Percentiles rank a stretch among this genome's conserved stretches.
These are phyloP conservation scores for Apostichopus japonicus DNA, from an alignment of 35 echinoderm and acorn worm genomes.

Conservation along the genomic window DNA sequence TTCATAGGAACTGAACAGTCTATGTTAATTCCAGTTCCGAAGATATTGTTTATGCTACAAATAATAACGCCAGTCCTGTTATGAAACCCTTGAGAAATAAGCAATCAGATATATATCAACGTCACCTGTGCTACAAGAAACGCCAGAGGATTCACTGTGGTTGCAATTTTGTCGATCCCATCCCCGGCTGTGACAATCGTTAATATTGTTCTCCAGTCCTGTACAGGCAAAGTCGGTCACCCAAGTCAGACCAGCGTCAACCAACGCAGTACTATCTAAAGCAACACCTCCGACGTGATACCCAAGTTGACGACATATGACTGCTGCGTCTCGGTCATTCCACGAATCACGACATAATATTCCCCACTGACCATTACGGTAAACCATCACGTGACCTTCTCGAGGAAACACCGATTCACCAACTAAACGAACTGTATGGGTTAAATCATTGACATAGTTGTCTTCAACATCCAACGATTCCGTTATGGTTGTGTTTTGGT, in stretches of 20 bases:
- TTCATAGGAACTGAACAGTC: too few relatives aligned
- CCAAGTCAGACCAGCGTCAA: slow-evolving; percentile 1
- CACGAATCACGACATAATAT: neutral
- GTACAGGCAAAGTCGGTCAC: slow-evolving; percentile 46
- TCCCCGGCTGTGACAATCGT: neutral
- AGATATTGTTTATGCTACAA: too few relatives aligned
- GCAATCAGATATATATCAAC: too few relatives aligned
- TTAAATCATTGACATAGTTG: too few relatives aligned
- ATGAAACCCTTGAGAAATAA: too few relatives aligned
- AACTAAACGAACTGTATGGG: neutral
- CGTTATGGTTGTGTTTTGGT: too few relatives aligned
- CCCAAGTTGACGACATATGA: slow-evolving; percentile 36
- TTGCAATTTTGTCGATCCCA: slow-evolving; percentile 20
- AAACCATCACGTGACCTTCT: neutral
- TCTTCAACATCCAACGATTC: too few relatives aligned
- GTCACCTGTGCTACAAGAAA: neutral
- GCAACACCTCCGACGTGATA: neutral
- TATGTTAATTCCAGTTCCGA: too few relatives aligned
- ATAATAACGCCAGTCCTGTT: too few relatives aligned
- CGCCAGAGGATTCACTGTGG: neutral
- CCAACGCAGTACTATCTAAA: neutral
- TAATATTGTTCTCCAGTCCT: slow-evolving; percentile 16
- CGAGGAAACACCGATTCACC: neutral
- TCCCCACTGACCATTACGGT: neutral
- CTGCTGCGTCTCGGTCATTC: slow-evolving; percentile 24